A percentile compares a stretch with the other conserved stretches of the same genome.
Evolutionary conservation across 2,113 vertebrate genomes (phyloP).

Genomic region (Balaeniceps rex): DNA sequence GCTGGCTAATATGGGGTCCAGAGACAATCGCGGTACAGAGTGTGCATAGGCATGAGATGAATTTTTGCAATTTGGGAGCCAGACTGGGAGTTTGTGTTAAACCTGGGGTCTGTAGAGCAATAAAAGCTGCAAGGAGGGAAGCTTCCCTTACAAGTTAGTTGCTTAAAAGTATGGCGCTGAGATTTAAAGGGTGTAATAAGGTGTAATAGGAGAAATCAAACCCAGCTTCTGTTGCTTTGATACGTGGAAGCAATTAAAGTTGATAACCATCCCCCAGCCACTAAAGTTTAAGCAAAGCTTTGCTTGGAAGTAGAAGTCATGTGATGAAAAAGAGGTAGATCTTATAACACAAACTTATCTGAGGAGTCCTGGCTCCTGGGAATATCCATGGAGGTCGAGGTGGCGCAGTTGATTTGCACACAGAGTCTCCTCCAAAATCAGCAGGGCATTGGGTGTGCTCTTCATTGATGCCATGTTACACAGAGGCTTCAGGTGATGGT

Average conservation of each 20-base stretch:
- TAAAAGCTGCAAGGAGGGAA: constrained; percentile 48
- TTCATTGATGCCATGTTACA: neutral
- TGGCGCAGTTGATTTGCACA: rapidly evolving
- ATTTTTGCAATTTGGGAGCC: constrained; percentile 52
- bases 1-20: constrained; percentile 81
- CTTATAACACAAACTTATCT: neutral
- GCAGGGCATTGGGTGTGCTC: rapidly evolving
- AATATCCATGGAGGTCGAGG: neutral
- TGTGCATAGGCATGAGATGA: constrained; percentile 13
- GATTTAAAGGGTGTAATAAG: neutral
- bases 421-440: neutral
- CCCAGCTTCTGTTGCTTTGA: neutral
- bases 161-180: neutral
- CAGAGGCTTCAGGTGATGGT: neutral
- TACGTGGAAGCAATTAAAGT: constrained; percentile 17
- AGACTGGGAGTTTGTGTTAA: constrained; percentile 62
- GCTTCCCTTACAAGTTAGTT: neutral
- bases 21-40: constrained; percentile 51
- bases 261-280: neutral
- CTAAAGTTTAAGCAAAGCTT: neutral
- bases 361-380: neutral
- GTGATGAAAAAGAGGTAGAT: neutral
- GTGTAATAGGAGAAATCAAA: constrained; percentile 5
- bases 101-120: neutral
- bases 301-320: neutral